These are phyloP conservation scores for Piprites chloris DNA, from an alignment of 2,113 vertebrate species.

Conservation along the genomic window DNA sequence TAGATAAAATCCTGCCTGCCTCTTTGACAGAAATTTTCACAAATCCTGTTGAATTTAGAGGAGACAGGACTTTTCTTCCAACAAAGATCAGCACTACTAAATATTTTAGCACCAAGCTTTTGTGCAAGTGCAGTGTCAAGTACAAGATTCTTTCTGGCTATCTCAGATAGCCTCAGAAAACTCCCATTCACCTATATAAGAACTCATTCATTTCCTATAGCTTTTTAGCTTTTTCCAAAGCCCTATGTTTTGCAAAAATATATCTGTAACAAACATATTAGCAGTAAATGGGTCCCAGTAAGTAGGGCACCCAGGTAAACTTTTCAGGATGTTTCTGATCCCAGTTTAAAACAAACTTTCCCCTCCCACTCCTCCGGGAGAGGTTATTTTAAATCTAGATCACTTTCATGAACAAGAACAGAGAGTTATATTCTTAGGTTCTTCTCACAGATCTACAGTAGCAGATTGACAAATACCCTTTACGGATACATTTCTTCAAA, in stretches of 20 bases:
- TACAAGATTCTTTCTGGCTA: neutral
- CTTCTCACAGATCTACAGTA: neutral
- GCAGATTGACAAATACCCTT: neutral
- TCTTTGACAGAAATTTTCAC: neutral
- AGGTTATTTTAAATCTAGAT: conserved; percentile 48
- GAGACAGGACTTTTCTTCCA: neutral
- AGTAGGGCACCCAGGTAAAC: neutral
- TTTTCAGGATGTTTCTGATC: neutral
- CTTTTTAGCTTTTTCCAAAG: neutral
- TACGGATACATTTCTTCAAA: neutral
- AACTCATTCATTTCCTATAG: neutral
- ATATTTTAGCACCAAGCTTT: neutral
- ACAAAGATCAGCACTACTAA: neutral
- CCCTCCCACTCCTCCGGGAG: neutral
- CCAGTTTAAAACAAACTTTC: neutral
- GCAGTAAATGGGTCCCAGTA: neutral
- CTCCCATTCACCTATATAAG: neutral
- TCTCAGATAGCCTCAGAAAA: neutral
- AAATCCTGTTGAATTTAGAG: neutral
- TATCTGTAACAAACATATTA: neutral
- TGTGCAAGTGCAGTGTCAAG: neutral
- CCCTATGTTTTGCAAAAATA: neutral
- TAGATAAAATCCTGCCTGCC: neutral
- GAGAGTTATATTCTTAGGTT: neutral
- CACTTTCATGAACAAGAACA: neutral